Base-by-base conservation (phyloP, 1,140 invertebrate genomes). In the Mactra quadrangularis region DNA sequence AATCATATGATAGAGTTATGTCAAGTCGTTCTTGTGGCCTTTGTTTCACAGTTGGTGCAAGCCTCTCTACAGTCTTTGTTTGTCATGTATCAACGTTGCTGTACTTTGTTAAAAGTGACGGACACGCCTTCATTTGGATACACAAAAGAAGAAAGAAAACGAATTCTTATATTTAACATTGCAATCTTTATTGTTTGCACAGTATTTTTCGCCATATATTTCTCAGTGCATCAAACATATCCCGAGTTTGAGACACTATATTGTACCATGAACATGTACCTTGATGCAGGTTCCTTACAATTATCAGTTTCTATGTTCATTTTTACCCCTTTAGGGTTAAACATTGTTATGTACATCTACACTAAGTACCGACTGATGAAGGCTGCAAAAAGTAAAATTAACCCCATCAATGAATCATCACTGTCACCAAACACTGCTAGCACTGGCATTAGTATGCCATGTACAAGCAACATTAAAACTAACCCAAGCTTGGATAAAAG, bases 1-100 rank as follows among this genome's bases (percentile, higher is more conserved):
- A 55, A 55, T n/a, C n/a, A n/a, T n/a, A n/a, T n/a, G n/a, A 27
- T 55, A 7, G 17, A 6, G 25, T 9, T 55, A 19, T 55, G 52
- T 19, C 52, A 27, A n/a, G n/a, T 55, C 52, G 4, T 55, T 4
- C 25, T 19, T 19, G 52, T 19, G 4, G 19, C 25, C 7, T 27
- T 55, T 55, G 52, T 55, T 55, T 22, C 52, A 55, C 52, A 55
- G 19, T 27, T 55, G 52, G 25, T 55, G 25, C 52, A 55, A 27
- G 25, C 19, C 19, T 55, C 52, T 6, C 25, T 55, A n/a, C 52
- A 55, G 52, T 19, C 52, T 19, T 9, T 19, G n/a, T 55, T 9
- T 19, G 25, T 55, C 6, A 9, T 55, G 6, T 6, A 4, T 6
- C 52, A 55, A 55, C 52, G 52, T 22, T 55, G 25, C 52, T 9